Evolutionary conservation across 2,888 invertebrate species (phyloP).

Genomic region (Noctuana brunneofusca): DNA sequence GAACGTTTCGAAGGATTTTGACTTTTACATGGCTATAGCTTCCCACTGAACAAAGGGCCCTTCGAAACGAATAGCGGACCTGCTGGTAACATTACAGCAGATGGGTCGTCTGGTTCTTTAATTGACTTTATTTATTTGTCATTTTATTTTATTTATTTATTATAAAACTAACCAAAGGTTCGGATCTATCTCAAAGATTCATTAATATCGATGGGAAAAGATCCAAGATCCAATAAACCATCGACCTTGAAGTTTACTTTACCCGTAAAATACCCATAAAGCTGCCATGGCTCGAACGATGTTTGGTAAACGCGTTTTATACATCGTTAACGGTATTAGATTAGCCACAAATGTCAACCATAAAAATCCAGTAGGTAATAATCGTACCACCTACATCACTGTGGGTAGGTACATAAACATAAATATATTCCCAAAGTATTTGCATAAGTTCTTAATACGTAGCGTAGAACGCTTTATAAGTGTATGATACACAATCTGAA

Average conservation of each 20-base stretch:
- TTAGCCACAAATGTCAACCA: conserved; percentile 22
- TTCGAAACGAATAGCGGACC: no score
- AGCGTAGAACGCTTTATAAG: no score
- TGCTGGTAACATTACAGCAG: no score
- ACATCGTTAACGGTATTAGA: conserved; percentile 14
- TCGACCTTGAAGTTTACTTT: conserved; percentile 23
- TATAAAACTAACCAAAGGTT: not conserved
- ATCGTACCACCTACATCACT: conserved; percentile 17
- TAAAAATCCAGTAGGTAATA: conserved; percentile 7
- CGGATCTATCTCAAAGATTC: not conserved
- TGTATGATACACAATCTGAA: no score
- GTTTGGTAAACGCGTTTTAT: conserved; percentile 16
- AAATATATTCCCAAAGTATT: conserved; percentile 1
- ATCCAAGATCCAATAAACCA: conserved; percentile 1
- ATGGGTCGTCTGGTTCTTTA: no score
- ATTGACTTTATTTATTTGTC: no score
- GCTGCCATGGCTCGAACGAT: conserved; percentile 4
- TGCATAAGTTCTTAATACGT: no score
- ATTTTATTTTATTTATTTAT: no score
- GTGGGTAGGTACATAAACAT: not conserved
- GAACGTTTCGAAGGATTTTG: no score
- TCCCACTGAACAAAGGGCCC: no score
- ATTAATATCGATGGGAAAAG: no score
- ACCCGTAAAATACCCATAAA: conserved; percentile 18
- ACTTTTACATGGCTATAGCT: no score